Evolutionary conservation across 2,797 vertebrate genomes (phyloP), one percentile per base, ranked within the genome.

Genomic region (Emys orbicularis): DNA sequence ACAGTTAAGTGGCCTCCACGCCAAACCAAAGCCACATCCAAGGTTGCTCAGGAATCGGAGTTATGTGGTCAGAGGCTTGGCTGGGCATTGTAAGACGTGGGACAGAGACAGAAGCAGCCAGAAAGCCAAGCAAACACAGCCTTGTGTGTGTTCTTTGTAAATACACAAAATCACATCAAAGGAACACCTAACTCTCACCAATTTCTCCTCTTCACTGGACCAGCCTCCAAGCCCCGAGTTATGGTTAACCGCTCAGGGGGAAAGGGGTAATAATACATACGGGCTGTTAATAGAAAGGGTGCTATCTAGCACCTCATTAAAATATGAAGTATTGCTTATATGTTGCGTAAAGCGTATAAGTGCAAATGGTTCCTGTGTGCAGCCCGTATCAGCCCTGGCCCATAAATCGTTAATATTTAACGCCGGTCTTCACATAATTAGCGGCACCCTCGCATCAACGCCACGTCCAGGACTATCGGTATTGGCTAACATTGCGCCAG

Each of bases 161-260:
- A 68, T 15, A 61, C 8, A 61, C 16, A n/a, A 68, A 68, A 68
- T 21, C 34, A 34, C 61, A 68, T n/a, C 61, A 18, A 21, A 37
- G 61, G 19, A 19, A n/a, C 9, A 68, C 34, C 34, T 19, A n/a
- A 68, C 34, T 68, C 34, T 68, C 18, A 65, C 18, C 16, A 19
- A 37, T 68, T 68, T 68, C 61, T n/a, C 34, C 61, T 37, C 34
- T 34, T 37, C 18, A 21, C 8, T 37, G 61, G 61, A 68, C 18
- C 61, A 68, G 34, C 15, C 8, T 68, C 34, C 34, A n/a, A 37
- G 61, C 18, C 8, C 89, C 31, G 41, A 81, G 18, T 86, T 59
- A 4, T 54, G 13, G 1, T 1, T 74, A 27, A 19, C 21, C 12
- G 0, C 3, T 79, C 5, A 85, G 18, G 37, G 13, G 0, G 49